These are phyloP conservation scores for Leptinotarsa texana DNA, from an alignment of 1,140 invertebrate species.

Conservation along the genomic window DNA sequence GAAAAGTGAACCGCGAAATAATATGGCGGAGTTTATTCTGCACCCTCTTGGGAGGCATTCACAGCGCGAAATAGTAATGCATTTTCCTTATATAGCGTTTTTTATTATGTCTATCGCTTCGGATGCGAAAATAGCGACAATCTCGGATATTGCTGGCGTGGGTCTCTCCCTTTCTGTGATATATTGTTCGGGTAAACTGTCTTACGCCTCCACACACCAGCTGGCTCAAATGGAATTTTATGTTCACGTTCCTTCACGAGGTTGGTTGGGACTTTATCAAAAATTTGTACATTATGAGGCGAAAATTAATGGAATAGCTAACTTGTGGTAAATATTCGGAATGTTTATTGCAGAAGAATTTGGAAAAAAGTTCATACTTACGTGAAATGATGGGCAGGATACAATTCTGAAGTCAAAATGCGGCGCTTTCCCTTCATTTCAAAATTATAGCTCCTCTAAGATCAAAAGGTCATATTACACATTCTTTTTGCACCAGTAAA, in stretches of 20 bases:
- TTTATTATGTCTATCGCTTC: constrained; percentile 50
- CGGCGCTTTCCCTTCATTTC: too few relatives aligned
- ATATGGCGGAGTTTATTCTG: constrained; percentile 42
- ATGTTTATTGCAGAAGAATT: too few relatives aligned
- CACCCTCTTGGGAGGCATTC: constrained; percentile 50
- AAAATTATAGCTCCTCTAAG: too few relatives aligned
- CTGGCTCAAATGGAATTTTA: background rate
- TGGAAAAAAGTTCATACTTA: too few relatives aligned
- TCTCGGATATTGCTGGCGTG: constrained; percentile 45
- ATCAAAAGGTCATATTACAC: too few relatives aligned
- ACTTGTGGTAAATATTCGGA: too few relatives aligned
- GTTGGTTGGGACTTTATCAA: background rate
- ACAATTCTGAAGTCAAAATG: too few relatives aligned
- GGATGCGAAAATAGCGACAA: constrained; percentile 46
- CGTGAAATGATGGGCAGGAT: too few relatives aligned
- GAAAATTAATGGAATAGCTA: too few relatives aligned
- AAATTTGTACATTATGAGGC: too few relatives aligned
- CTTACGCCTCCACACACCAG: constrained; percentile 1
- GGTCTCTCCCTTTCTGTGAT: constrained; percentile 34
- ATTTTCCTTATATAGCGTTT: constrained; percentile 55
- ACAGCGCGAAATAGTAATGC: constrained; percentile 53
- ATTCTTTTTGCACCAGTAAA: too few relatives aligned
- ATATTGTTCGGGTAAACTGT: constrained; percentile 33
- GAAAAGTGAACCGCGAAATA: constrained; percentile 46
- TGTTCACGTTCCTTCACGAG: background rate